Percentiles rank a stretch among this genome's conserved stretches.
phyloP scores from a whole-genome alignment of 2,888 invertebrate genomes.

The Agrilus cyanescens region DNA sequence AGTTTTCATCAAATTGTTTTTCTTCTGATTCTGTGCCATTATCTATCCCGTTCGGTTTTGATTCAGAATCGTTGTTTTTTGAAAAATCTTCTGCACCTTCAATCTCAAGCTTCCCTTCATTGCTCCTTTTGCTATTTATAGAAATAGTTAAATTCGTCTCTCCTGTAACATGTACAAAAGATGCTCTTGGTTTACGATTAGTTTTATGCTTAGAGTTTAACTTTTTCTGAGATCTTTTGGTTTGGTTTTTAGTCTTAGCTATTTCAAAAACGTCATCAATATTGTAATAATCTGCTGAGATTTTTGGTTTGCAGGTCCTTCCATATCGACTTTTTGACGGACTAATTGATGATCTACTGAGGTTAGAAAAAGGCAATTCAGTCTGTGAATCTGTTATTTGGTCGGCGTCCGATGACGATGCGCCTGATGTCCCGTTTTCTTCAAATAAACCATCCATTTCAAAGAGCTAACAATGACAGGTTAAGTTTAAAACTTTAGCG shows the following conservation, averaged over 20 bases:
- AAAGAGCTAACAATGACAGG: no score
- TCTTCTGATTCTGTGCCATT: conserved; percentile 8
- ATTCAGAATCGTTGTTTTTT: conserved; percentile 8
- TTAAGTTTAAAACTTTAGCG: no score
- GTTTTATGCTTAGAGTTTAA: no score
- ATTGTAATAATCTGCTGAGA: conserved; percentile 34
- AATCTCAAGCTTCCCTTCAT: no score
- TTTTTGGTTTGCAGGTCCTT: conserved; percentile 43
- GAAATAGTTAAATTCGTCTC: conserved; percentile 4
- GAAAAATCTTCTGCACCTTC: conserved; percentile 12
- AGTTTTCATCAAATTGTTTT: conserved; percentile 10
- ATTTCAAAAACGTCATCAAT: conserved; percentile 30
- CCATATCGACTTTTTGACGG: conserved; percentile 43
- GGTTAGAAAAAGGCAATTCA: no score
- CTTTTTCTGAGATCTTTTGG: not conserved
- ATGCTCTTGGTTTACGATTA: no score
- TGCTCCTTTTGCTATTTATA: not conserved
- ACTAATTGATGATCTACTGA: no score
- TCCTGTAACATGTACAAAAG: conserved; percentile 12
- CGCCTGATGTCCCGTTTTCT: no score
- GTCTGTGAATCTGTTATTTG: no score
- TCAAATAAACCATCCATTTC: no score
- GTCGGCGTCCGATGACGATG: no score
- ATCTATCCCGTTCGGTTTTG: not conserved
- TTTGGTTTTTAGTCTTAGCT: conserved; percentile 3